Conservation (phyloP, 2,797 vertebrate genomes). For the Poeciliopsis gracilis region DNA sequence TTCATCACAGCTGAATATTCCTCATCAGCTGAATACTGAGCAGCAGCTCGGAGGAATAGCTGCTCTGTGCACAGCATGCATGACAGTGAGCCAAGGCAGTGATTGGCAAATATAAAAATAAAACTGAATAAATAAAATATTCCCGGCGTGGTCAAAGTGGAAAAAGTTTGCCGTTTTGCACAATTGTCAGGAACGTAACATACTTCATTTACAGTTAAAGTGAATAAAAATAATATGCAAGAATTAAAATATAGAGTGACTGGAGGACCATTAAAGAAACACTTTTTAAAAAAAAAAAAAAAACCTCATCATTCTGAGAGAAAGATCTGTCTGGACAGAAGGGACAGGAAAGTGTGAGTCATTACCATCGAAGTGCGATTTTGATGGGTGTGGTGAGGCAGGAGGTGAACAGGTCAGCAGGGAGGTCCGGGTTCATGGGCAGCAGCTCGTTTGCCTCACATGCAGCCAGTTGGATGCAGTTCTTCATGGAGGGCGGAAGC, state of each 20-base stretch:
- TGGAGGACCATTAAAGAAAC: neutral
- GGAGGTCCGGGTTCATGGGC: constrained; percentile 98
- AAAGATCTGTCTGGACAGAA: neutral
- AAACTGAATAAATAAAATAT: neutral
- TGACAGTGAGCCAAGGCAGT: neutral
- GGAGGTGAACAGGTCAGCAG: constrained; percentile 96
- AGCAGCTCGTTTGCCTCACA: constrained; percentile 94
- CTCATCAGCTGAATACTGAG: constrained; percentile 52
- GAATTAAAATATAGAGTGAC: neutral
- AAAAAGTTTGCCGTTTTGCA: neutral
- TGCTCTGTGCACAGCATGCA: constrained; percentile 22
- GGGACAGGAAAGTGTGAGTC: neutral
- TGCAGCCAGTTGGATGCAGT: constrained; percentile 98
- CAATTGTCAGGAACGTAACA: neutral
- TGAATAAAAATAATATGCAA: neutral
- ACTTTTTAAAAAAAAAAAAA: no score
- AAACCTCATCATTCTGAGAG: neutral
- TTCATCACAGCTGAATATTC: constrained; percentile 47
- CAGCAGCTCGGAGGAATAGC: constrained; percentile 30
- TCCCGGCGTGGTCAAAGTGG: neutral
- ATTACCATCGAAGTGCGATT: constrained; percentile 95
- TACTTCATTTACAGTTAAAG: neutral
- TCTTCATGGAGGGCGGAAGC: constrained; percentile 97
- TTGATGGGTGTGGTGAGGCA: constrained; percentile 99
- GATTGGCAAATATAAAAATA: constrained; percentile 7